A percentile compares a stretch with the other conserved stretches of the same genome.
phyloP scores from a whole-genome alignment of 92 coral and sea anemone genomes.

The Palythoa heliodiscus region DNA sequence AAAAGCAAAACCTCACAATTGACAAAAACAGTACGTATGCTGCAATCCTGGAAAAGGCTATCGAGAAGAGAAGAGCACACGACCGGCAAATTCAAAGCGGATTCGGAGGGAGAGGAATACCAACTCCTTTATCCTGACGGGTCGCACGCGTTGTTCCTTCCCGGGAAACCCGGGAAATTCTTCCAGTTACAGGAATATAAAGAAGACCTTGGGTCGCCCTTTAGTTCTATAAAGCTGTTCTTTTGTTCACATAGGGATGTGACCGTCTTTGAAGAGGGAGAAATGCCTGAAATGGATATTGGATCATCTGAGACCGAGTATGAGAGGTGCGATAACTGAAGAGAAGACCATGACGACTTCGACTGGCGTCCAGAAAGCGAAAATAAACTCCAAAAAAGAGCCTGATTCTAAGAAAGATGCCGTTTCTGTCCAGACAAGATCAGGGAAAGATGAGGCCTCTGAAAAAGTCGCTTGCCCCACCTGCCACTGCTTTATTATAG shows the following conservation, averaged over 20 bases:
- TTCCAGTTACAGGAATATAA: too few species aligned
- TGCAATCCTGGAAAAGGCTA: constrained; percentile 35
- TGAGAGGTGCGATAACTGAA: constrained; percentile 5
- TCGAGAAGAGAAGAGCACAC: constrained; percentile 29
- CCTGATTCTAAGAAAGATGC: constrained; percentile 21
- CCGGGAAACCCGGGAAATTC: constrained; percentile 17
- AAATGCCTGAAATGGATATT: constrained; percentile 3
- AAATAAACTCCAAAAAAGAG: neutral
- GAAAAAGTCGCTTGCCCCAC: constrained; percentile 45
- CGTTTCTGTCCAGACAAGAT: constrained; percentile 7
- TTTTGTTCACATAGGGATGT: constrained; percentile 11
- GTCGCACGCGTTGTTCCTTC: constrained; percentile 37
- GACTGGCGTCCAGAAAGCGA: neutral
- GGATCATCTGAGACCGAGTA: constrained; percentile 26
- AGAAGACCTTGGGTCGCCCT: constrained; percentile 13
- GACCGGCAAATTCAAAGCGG: too few species aligned
- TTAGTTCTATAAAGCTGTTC: constrained; percentile 33
- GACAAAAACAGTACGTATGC: constrained; percentile 43
- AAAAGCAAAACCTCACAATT: constrained; percentile 32
- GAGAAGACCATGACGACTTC: constrained; percentile 8
- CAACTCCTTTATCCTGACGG: constrained; percentile 31
- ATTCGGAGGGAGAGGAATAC: constrained; percentile 20
- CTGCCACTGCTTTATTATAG: constrained; percentile 40
- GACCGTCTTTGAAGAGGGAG: constrained; percentile 19
- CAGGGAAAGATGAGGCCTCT: constrained; percentile 18